Evolutionary conservation across 2,113 vertebrate species (phyloP).

Genomic region (Phaethon lepturus): DNA sequence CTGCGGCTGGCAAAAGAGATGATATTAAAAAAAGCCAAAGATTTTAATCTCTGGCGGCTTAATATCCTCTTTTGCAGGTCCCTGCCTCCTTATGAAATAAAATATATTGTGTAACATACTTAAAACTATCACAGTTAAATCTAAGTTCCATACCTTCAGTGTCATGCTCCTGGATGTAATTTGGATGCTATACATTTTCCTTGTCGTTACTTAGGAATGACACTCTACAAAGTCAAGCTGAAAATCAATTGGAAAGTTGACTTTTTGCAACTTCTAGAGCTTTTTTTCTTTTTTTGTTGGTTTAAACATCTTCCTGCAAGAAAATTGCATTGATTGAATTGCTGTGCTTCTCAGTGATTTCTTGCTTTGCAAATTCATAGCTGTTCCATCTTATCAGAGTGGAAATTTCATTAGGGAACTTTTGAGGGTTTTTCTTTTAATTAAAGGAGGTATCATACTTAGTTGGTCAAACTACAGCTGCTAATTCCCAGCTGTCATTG

Average conservation of each 20-base stretch:
- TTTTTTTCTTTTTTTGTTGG: neutral
- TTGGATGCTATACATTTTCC: neutral
- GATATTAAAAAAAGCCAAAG: neutral
- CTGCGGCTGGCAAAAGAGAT: neutral
- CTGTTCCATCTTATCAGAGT: neutral
- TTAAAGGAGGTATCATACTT: constrained; percentile 13
- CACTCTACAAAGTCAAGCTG: neutral
- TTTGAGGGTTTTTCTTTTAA: constrained; percentile 28
- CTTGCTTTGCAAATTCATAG: neutral
- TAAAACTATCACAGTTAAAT: neutral
- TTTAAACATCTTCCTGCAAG: neutral
- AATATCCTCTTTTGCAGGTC: neutral
- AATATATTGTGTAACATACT: neutral
- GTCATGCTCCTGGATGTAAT: neutral
- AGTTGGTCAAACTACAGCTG: constrained; percentile 6
- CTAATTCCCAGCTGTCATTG: constrained; percentile 33
- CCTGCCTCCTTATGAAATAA: neutral
- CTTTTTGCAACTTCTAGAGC: neutral
- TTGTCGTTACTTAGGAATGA: neutral
- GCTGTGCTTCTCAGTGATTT: neutral
- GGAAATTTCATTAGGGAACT: constrained; percentile 32
- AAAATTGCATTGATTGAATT: neutral
- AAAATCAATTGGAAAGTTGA: constrained; percentile 16
- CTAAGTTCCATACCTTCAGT: neutral
- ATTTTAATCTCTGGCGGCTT: neutral